phyloP scores from a whole-genome alignment of 2,113 vertebrate genomes.

The Brachyistius frenatus region DNA sequence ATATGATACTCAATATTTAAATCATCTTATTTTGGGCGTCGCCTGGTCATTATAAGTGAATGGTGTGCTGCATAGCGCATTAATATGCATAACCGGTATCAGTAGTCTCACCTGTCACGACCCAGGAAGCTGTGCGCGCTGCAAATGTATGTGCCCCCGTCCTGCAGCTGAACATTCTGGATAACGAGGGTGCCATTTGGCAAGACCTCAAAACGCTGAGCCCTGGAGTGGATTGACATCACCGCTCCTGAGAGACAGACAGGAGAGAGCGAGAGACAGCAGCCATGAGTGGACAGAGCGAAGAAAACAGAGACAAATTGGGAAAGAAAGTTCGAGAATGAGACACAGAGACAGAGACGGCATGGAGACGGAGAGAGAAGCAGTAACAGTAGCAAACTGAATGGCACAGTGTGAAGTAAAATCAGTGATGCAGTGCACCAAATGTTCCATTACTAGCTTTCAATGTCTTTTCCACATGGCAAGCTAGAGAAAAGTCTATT shows the following conservation, averaged over 20 bases:
- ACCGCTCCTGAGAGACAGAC: slow-evolving; percentile 85
- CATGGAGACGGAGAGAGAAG: slow-evolving; percentile 29
- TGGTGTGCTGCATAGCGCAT: slow-evolving; percentile 1
- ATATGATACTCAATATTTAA: not conserved
- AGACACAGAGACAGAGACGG: slow-evolving; percentile 9
- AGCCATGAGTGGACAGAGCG: slow-evolving; percentile 33
- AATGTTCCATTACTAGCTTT: slow-evolving; percentile 74
- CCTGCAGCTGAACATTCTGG: slow-evolving; percentile 88
- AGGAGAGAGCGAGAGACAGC: slow-evolving; percentile 34
- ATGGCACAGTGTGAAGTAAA: slow-evolving; percentile 53
- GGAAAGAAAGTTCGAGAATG: slow-evolving; percentile 51
- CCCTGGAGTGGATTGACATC: slow-evolving; percentile 85
- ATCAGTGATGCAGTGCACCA: slow-evolving; percentile 55
- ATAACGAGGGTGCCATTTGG: slow-evolving; percentile 92
- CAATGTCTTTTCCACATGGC: slow-evolving; percentile 58
- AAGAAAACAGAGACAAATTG: slow-evolving; percentile 46
- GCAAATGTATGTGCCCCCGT: slow-evolving; percentile 93
- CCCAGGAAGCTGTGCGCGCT: slow-evolving; percentile 89
- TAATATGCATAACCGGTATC: slow-evolving; percentile 30
- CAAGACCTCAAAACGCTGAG: slow-evolving; percentile 90
- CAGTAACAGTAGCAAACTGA: slow-evolving; percentile 30
- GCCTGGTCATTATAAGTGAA: slow-evolving; percentile 14
- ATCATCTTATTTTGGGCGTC: not conserved
- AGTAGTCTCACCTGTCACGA: slow-evolving; percentile 78
- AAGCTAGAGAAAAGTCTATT: slow-evolving; percentile 59